Evolutionary conservation across 2,113 vertebrate genomes (phyloP).

Genomic region (Lepus americanus): DNA sequence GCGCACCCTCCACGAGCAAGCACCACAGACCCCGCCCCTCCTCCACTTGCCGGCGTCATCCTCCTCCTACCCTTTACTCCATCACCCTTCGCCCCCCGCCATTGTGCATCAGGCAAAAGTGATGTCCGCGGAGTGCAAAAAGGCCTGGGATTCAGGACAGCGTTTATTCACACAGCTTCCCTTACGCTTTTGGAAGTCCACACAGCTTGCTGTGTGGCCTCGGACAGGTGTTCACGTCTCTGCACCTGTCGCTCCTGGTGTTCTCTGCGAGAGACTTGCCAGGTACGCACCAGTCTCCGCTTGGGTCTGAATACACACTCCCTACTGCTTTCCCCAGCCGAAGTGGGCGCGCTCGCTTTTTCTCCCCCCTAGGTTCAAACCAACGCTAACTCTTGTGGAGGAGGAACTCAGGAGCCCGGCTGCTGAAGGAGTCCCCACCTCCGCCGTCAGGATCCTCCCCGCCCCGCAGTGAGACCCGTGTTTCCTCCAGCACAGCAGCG

Average conservation of each 20-base stretch:
- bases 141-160: background rate
- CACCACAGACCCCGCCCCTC: background rate
- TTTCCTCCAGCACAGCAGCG: background rate
- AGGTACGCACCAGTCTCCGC: background rate
- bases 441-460: background rate
- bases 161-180: background rate
- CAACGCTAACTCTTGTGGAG: background rate
- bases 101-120: background rate
- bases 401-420: background rate
- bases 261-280: background rate
- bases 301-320: background rate
- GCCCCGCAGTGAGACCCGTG: background rate
- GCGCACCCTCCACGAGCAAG: rapidly evolving
- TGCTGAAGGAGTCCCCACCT: too few species aligned
- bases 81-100: background rate
- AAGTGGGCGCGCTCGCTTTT: background rate
- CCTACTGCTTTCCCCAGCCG: too few species aligned
- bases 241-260: background rate
- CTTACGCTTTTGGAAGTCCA: background rate
- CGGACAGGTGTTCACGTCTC: background rate
- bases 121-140: background rate
- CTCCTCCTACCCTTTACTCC: rapidly evolving
- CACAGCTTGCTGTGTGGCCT: background rate
- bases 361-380: background rate
- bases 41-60: background rate